Base-by-base conservation (phyloP, 1,140 invertebrate genomes). In the Anastrepha obliqua region DNA sequence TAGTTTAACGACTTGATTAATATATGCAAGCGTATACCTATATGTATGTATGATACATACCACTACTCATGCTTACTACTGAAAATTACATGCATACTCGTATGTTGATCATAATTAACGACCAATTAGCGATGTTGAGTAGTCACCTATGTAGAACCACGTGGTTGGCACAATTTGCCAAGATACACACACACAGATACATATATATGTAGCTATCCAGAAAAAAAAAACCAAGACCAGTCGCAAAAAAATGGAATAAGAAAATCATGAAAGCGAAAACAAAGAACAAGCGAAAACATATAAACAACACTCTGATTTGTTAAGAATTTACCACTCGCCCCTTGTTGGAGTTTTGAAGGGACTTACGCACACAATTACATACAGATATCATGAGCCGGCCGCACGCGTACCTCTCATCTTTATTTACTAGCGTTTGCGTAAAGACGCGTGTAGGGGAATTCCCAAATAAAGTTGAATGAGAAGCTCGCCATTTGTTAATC, bases 401-500 rank as follows among this genome's bases (percentile, higher is more conserved):
- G 39, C 42, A 44, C 15, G 67, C 67, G 67, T 44, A 44, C 17
- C 13, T 13, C 11, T 62, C 29, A 42, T 39, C 29, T 67, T 67
- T 39, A 67, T 42, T 39, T 9, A 39, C 65, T 20, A 42, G 6
- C 20, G 20, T 65, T 65, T 20, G 20, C 20, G 7, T n/a, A 15
- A 39, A 67, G 9, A 67, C 65, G 65, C 65, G 29, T 67, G 65
- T 20, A n/a, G 29, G 29, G 67, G 67, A 15, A 74, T 74, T 74
- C 17, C 67, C 42, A 74, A 74, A 44, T 13, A 17, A 44, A 74
- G 39, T 3, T 74, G 67, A 74, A 74, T 74, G 67, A 74, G 67
- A 42, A 1, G 20, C 7, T 67, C 39, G 64, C 3, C 39, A 11
- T 67, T 74, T 74, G 67, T 4, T 7, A 55, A 0, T 55, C 44